A percentile compares a stretch with the other conserved stretches of the same genome.
phyloP scores from a whole-genome alignment of 2,797 vertebrate genomes.

The Valencia hispanica region DNA sequence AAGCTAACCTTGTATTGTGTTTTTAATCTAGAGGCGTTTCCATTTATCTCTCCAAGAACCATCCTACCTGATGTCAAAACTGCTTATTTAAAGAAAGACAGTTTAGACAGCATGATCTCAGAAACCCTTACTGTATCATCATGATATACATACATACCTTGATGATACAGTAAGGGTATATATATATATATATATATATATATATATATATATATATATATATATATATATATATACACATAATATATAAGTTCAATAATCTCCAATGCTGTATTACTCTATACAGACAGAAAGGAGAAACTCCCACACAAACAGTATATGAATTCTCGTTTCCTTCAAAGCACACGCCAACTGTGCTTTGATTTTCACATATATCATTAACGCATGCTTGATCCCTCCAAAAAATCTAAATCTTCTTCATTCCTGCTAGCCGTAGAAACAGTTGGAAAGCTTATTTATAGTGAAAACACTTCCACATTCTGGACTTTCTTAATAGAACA shows the following conservation, averaged over 20 bases:
- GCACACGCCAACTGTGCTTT: constrained; percentile 22
- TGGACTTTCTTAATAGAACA: constrained; percentile 36
- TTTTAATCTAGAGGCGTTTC: not conserved
- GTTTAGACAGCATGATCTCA: not conserved
- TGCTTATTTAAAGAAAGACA: not conserved
- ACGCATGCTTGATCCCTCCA: constrained; percentile 27
- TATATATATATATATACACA: no score
- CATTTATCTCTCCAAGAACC: not conserved
- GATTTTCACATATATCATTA: constrained; percentile 38
- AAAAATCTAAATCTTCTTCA: constrained; percentile 19
- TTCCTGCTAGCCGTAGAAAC: constrained; percentile 24
- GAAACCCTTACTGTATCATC: not conserved
- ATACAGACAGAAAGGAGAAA: constrained; percentile 31
- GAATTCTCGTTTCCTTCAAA: constrained; percentile 28
- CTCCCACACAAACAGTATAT: constrained; percentile 39
- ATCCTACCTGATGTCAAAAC: not conserved
- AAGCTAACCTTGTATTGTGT: not conserved
- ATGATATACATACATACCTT: not conserved
- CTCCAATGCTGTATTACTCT: constrained; percentile 27
- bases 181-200: no score
- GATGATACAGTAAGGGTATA: no score
- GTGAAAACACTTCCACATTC: constrained; percentile 40
- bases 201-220: no score
- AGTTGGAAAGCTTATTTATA: constrained; percentile 30
- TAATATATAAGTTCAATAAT: constrained; percentile 25